These are phyloP conservation scores for Uloborus diversus DNA, from an alignment of 1,140 invertebrate genomes.

Conservation along the genomic window DNA sequence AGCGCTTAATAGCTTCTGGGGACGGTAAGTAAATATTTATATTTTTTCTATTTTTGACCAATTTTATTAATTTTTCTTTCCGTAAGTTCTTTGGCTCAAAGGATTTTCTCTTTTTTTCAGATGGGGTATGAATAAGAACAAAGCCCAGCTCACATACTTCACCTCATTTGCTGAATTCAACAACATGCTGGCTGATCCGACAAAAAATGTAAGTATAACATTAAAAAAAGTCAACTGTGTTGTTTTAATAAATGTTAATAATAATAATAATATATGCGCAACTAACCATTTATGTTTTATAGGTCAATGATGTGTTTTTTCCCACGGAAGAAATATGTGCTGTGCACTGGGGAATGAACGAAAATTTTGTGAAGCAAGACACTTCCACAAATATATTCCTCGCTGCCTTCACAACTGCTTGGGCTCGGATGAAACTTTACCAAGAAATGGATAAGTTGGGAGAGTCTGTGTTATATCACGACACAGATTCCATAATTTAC, in stretches of 20 bases:
- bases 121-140: not conserved
- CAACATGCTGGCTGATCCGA: not conserved
- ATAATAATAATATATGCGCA: not conserved
- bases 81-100: no score
- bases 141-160: not conserved
- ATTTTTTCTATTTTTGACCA: no score
- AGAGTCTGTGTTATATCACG: not conserved
- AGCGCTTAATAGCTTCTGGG: conserved; percentile 58
- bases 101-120: no score
- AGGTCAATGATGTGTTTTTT: not conserved
- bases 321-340: not conserved
- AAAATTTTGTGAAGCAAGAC: not conserved
- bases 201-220: not conserved
- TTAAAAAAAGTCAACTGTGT: not conserved
- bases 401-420: not conserved
- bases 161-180: not conserved
- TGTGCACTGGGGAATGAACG: not conserved
- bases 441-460: not conserved
- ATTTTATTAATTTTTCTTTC: no score
- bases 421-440: not conserved
- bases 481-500: not conserved
- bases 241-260: not conserved
- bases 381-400: not conserved
- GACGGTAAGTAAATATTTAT: no score
- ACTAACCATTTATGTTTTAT: no score